Evolutionary conservation across 2,113 vertebrate genomes (phyloP), one percentile per base, ranked within the genome.

Genomic region (Gnathonemus echidnorhynchus): DNA sequence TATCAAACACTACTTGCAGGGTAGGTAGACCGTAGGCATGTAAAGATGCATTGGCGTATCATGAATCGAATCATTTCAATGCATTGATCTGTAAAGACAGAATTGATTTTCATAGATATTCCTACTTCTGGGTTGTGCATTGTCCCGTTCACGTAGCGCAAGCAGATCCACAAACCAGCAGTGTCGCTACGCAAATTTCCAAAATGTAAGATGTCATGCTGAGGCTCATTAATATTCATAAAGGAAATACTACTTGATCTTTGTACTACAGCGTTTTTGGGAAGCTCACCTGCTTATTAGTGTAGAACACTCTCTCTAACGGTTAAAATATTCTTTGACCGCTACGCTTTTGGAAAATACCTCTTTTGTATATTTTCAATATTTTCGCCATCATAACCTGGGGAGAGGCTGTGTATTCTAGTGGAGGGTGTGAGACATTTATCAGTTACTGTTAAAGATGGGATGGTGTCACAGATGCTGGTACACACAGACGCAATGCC

Each of bases 1-100:
- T 0, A 88, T 99, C 90, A 96, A 96, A 77, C 93, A 95, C 39
- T 97, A 98, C 92, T 93, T 99, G 88, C 97, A 97, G 90, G 94
- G 98, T 99, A 94, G 96, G 95, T 53, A 86, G 45, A 48, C n/a
- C 27, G 62, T 66, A 66, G 24, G n/a, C 58, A 27, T 27, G 58
- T 11, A 27, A 66, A 66, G 58, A 3, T 27, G 58, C 10, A 70
- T 31, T 70, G 27, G 9, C 4, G 62, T n/a, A 66, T 27, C 9
- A 27, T 27, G 27, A 62, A 56, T 21, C 53, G 1, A 56, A 56
- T 56, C 9, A 27, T 70, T 70, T 70, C 9, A 70, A 31, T 70
- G 9, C n/a, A 31, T 31, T 70, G 62, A 31, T 31, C 62, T 70
- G 62, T 70, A 13, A 70, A 31, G 10, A 11, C 62, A 66, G 62